Conservation (phyloP, 2,888 invertebrate genomes). For the Microplitis deprimator region DNA sequence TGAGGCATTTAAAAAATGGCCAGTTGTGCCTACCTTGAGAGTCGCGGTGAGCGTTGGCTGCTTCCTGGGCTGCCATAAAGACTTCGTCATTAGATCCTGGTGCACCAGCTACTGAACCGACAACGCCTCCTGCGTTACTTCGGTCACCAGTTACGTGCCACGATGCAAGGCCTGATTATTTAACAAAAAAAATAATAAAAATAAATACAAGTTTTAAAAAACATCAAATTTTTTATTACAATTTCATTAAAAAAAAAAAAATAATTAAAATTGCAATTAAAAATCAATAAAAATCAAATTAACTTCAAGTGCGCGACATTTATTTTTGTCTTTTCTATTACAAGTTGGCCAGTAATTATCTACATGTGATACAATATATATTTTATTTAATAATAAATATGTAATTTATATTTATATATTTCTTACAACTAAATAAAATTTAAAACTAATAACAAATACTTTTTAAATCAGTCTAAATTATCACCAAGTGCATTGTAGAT, state of each 20-base stretch:
- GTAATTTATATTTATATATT: not conserved
- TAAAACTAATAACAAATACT: conserved; percentile 37
- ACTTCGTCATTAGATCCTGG: conserved; percentile 80
- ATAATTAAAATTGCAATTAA: not conserved
- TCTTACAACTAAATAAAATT: not conserved
- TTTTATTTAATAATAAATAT: not conserved
- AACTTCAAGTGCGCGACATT: not conserved
- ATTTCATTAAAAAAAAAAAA: not conserved
- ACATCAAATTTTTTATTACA: not conserved
- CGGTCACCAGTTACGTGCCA: conserved; percentile 88
- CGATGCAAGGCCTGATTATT: conserved; percentile 82
- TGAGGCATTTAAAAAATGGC: conserved; percentile 64
- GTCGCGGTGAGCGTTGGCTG: conserved; percentile 85
- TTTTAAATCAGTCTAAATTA: not conserved
- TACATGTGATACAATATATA: not conserved
- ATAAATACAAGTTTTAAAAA: too few species aligned
- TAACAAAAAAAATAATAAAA: conserved; percentile 20
- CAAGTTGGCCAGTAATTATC: not conserved
- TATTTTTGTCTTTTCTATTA: not conserved
- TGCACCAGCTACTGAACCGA: conserved; percentile 64
- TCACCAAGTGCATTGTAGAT: not conserved
- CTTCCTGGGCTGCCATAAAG: conserved; percentile 86
- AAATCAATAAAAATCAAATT: not conserved
- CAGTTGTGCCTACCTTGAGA: conserved; percentile 88
- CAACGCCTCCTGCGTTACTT: conserved; percentile 75